Percentiles rank a stretch among this genome's conserved stretches.
Evolutionary conservation across 1,140 invertebrate species (phyloP).

Genomic region (Nilaparvata lugens): DNA sequence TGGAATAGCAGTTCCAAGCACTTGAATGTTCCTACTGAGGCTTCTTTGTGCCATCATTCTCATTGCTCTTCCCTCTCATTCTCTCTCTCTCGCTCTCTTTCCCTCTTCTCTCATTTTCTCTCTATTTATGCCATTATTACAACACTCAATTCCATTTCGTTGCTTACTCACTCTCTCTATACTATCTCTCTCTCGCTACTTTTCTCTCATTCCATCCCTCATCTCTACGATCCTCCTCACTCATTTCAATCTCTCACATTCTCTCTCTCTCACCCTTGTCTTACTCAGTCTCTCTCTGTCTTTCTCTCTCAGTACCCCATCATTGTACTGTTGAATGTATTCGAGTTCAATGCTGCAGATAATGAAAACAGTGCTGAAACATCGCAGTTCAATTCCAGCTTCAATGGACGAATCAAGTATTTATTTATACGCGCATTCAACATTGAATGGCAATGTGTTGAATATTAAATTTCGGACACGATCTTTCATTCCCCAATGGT

Average conservation of each 20-base stretch:
- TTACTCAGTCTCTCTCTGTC: constrained; percentile 3
- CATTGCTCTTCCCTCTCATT: neutral
- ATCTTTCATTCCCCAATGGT: too few species aligned
- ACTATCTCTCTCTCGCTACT: neutral
- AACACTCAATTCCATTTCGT: neutral
- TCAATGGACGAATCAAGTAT: too few species aligned
- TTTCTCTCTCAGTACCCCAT: neutral
- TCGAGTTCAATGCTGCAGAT: too few species aligned
- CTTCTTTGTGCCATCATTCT: neutral
- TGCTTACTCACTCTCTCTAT: neutral
- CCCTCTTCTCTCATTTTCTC: constrained; percentile 16
- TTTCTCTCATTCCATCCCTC: constrained; percentile 4
- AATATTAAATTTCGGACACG: too few species aligned
- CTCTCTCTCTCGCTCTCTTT: constrained; percentile 6
- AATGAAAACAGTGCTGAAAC: too few species aligned
- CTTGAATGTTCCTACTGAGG: neutral
- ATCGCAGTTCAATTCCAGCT: too few species aligned
- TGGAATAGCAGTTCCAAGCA: too few species aligned
- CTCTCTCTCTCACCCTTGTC: constrained; percentile 7
- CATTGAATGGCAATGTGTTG: too few species aligned
- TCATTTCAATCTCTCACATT: neutral
- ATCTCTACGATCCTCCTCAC: constrained; percentile 5
- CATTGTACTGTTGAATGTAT: too few species aligned
- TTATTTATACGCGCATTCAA: too few species aligned
- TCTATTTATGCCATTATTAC: neutral